A percentile compares a stretch with the other conserved stretches of the same genome.
Evolutionary conservation across 2,797 vertebrate species (phyloP).

Genomic region (Myioborus miniatus): DNA sequence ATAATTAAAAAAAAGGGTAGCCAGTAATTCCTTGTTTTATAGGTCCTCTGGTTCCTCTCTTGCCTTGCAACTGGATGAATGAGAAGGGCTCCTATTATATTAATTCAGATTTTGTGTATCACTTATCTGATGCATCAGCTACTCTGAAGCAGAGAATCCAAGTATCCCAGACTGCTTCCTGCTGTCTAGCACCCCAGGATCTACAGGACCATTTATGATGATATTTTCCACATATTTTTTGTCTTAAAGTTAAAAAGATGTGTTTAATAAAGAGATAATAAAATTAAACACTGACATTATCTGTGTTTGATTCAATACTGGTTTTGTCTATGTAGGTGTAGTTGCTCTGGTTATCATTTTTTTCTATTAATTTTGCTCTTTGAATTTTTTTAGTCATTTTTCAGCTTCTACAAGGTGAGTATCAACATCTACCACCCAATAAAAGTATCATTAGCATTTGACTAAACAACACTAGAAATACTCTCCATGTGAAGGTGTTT

Average conservation of each 20-base stretch:
- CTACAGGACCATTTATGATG: neutral
- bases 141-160: neutral
- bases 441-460: neutral
- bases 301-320: neutral
- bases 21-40: neutral
- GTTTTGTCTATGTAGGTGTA: neutral
- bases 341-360: neutral
- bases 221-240: neutral
- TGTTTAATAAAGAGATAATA: neutral
- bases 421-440: neutral
- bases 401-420: neutral
- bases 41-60: neutral
- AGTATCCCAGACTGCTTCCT: neutral
- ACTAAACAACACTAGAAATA: neutral
- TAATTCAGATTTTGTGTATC: neutral
- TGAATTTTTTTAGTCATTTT: neutral
- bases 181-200: neutral
- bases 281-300: neutral
- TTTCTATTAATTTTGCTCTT: neutral
- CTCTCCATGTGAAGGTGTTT: neutral
- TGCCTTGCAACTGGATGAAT: neutral
- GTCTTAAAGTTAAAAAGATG: neutral
- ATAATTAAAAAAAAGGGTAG: neutral
- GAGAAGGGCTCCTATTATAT: neutral
- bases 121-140: neutral